Evolutionary conservation across 2,113 vertebrate genomes (phyloP).

Genomic region (Dasyurus viverrinus): DNA sequence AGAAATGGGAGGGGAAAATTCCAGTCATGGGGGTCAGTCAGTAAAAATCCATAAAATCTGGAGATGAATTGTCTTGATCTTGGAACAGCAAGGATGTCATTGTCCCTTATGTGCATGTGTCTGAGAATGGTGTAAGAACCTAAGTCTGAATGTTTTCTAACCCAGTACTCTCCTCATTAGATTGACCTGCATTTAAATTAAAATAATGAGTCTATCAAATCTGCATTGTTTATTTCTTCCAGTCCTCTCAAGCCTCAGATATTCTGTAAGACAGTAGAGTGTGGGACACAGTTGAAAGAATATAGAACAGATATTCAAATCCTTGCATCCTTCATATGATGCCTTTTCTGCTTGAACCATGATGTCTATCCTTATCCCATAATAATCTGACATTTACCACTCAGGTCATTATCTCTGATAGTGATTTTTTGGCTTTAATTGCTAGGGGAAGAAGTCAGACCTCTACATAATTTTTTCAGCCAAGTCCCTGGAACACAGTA

Average conservation of each 20-base stretch:
- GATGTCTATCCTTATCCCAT: too few species aligned
- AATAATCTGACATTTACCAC: too few species aligned
- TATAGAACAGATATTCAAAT: background rate
- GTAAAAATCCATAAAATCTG: background rate
- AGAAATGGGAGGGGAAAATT: background rate
- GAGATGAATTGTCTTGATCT: background rate
- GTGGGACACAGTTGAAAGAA: background rate
- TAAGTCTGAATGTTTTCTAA: background rate
- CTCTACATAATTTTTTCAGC: too few species aligned
- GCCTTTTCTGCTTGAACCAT: too few species aligned
- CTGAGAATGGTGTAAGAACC: background rate
- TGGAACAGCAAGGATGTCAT: background rate
- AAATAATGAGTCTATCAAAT: background rate
- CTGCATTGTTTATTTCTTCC: background rate
- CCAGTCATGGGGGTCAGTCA: background rate
- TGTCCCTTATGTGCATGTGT: background rate
- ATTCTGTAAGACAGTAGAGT: background rate
- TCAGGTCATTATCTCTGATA: too few species aligned
- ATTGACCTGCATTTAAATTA: background rate
- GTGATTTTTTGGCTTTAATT: too few species aligned
- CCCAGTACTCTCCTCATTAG: background rate
- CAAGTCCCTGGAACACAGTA: too few species aligned
- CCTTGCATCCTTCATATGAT: background rate
- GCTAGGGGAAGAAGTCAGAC: too few species aligned
- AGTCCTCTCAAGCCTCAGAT: background rate